phyloP scores from a whole-genome alignment of 2,113 vertebrate species.

The Agapornis roseicollis region DNA sequence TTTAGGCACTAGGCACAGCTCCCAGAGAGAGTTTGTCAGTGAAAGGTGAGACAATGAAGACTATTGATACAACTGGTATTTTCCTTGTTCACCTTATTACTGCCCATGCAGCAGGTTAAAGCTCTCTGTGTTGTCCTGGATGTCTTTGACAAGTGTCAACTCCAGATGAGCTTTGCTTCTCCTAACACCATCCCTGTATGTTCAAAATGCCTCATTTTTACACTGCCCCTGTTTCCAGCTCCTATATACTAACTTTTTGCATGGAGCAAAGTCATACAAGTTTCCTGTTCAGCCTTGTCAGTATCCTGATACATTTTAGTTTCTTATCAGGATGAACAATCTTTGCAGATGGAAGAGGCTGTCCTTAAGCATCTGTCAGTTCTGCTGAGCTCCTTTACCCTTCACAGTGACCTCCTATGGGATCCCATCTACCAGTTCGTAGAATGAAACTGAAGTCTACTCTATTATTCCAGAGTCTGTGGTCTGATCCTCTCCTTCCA shows the following conservation, averaged over 20 bases:
- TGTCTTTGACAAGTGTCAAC: neutral
- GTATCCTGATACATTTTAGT: neutral
- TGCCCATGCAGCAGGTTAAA: neutral
- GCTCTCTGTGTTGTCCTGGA: neutral
- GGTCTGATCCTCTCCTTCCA: neutral
- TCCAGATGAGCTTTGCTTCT: neutral
- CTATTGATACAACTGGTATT: neutral
- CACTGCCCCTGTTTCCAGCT: neutral
- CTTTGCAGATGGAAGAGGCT: neutral
- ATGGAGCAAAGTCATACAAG: neutral
- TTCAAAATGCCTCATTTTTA: neutral
- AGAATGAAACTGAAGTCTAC: neutral
- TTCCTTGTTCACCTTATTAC: neutral
- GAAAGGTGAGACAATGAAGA: neutral
- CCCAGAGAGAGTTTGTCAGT: neutral
- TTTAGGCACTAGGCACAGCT: neutral
- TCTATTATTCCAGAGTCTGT: neutral
- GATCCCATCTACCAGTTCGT: neutral
- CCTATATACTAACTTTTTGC: neutral
- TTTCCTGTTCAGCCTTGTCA: neutral
- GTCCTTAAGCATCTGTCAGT: neutral
- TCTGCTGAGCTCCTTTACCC: neutral
- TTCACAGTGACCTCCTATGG: neutral
- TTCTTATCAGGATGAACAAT: neutral
- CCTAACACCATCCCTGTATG: accelerated